Base-by-base conservation (phyloP, 2,797 vertebrate species). In the Acomys russatus region DNA sequence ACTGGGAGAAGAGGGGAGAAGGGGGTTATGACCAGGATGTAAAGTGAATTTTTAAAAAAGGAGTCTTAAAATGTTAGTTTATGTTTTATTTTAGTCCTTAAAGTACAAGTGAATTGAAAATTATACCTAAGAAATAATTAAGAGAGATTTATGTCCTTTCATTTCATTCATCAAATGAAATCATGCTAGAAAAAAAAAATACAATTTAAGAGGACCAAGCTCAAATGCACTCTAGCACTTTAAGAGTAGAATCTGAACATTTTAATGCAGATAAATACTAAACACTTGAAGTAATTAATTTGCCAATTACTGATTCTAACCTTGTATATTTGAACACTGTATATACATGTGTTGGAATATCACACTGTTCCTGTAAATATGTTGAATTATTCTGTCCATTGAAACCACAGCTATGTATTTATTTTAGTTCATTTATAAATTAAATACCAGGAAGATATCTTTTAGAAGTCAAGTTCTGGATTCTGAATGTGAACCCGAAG, bases 381-480 rank as follows among this genome's bases (percentile, higher is more conserved):
- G 33, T 35, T 14, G 78, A 80, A 23, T 38, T 38, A 17, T 12
- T 61, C 9, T 61, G 11, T 73, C 35, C 14, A 11, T 35, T 59
- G 14, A 87, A 92, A 88, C 23, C 70, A 59, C 2, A 71, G 25
- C 23, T 87, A 38, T 63, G 38, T 76, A 35, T 61, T 23, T 78
- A 68, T 61, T 70, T 94, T 91, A 73, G 25, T 15, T 74, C 71
- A 84, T 63, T 28, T 18, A 63, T 93, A 28, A 96, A 56, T 85
- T 88, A 95, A 92, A 22, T 93, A 80, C 88, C 17, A 97, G 49
- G 73, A 82, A 95, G 96, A 73, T 51, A 90, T 51, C 54, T 92
- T 92, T n/a, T 44, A 30, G 56, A 92, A 76, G 88, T 94, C 51
- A 88, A 83, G 76, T 79, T 94, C 25, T 89, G 64, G 20, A 79